A percentile compares a stretch with the other conserved stretches of the same genome.
These are phyloP conservation scores for Phrynocephalus vlangalii DNA, from an alignment of 2,797 vertebrate species.

Conservation along the genomic window DNA sequence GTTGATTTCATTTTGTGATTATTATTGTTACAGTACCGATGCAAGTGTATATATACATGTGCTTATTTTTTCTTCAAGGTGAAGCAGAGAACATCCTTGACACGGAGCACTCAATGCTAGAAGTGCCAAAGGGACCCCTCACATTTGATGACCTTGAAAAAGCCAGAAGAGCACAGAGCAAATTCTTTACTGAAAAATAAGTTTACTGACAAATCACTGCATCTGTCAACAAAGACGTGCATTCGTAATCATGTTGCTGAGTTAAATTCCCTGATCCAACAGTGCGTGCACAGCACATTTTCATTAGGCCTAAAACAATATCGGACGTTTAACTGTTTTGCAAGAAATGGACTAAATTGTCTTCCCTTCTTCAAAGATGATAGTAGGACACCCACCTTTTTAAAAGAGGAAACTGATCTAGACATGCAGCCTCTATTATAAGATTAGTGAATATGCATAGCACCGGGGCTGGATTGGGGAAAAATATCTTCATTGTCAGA, in stretches of 20 bases:
- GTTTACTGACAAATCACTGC: constrained; percentile 1
- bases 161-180: constrained; percentile 81
- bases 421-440: not conserved
- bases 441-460: not conserved
- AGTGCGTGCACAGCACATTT: not conserved
- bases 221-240: constrained; percentile 35
- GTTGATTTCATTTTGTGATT: not conserved
- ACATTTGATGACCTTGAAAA: constrained; percentile 90
- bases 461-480: not conserved
- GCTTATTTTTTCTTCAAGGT: constrained; percentile 73
- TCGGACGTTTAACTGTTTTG: not conserved
- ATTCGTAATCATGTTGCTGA: constrained; percentile 50
- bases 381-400: not conserved
- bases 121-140: constrained; percentile 83
- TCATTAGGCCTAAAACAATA: not conserved
- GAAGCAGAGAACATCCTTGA: constrained; percentile 88
- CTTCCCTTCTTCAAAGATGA: not conserved
- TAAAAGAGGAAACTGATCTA: no score
- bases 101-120: constrained; percentile 77
- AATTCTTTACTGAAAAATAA: constrained; percentile 84
- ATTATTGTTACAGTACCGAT: not conserved
- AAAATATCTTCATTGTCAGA: not conserved
- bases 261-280: constrained; percentile 4
- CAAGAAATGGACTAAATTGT: not conserved
- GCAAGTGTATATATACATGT: not conserved